Conservation (phyloP, 1,140 invertebrate species). For the Drosophila tsacasi region DNA sequence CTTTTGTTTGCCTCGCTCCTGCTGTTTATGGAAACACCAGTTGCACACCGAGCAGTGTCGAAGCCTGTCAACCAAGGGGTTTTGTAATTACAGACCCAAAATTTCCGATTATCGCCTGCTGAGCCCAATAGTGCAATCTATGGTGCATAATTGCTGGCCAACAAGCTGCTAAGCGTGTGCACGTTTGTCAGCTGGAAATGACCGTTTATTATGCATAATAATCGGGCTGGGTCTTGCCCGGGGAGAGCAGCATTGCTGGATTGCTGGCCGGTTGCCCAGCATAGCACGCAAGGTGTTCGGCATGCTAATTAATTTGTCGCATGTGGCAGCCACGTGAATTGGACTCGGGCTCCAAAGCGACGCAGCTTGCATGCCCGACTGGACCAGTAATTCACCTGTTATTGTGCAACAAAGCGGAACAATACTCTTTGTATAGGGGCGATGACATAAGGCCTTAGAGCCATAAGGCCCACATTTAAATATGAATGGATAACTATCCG, state of each 20-base stretch:
- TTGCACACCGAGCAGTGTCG: slow-evolving; percentile 16
- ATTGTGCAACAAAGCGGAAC: slow-evolving; percentile 72
- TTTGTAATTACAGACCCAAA: slow-evolving; percentile 34
- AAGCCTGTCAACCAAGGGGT: slow-evolving; percentile 23
- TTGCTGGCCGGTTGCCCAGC: slow-evolving; percentile 1
- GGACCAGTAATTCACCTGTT: slow-evolving; percentile 52
- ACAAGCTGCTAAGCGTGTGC: slow-evolving; percentile 39
- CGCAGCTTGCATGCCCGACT: slow-evolving; percentile 58
- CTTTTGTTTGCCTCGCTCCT: slow-evolving; percentile 7
- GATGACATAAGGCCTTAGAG: slow-evolving; percentile 18
- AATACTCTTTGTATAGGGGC: slow-evolving; percentile 4
- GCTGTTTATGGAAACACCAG: slow-evolving; percentile 44
- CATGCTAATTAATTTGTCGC: slow-evolving; percentile 72
- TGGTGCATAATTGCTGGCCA: slow-evolving; percentile 47
- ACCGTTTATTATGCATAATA: slow-evolving; percentile 42
- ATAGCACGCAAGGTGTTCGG: slow-evolving; percentile 47
- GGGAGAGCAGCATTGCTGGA: background rate
- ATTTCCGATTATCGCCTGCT: slow-evolving; percentile 20
- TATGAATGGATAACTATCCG: slow-evolving; percentile 25
- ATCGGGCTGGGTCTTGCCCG: background rate
- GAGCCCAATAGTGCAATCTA: slow-evolving; percentile 29
- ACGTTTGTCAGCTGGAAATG: slow-evolving; percentile 52
- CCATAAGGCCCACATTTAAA: slow-evolving; percentile 4
- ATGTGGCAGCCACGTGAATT: slow-evolving; percentile 71
- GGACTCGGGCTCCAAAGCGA: slow-evolving; percentile 5